Base-by-base conservation (phyloP, 2,797 vertebrate species). In the Rachycentron canadum region DNA sequence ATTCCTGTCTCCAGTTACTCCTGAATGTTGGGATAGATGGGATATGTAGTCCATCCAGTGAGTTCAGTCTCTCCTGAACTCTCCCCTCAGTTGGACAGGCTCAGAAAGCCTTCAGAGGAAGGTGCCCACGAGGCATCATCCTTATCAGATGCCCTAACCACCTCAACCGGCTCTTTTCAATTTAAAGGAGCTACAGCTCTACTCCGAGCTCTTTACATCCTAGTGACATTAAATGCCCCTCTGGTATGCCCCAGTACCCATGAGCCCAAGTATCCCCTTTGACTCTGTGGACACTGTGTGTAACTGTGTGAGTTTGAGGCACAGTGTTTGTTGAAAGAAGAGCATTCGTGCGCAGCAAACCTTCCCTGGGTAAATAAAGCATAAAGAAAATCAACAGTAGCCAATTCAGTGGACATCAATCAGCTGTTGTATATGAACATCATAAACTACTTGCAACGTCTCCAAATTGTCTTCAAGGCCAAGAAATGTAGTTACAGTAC, bases 401-500 rank as follows among this genome's bases (percentile, higher is more conserved):
- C 45, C 6, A 0, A 45, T 61, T 53, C 43, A 63, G 10, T 23
- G 3, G 69, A 52, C 45, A 86, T 88, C 65, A 74, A 62, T 84
- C 87, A 79, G 72, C 41, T 1, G 40, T 40, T 77, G 63, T 58
- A 23, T 49, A 69, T 69, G 75, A 81, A 75, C 86, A 80, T 52
- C 59, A 76, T 76, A 75, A 85, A 88, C 58, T 26, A 73, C 57
- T 26, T 14, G 1, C 26, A 77, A 56, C 65, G 53, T 53, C 75
- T 74, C 55, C 26, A 59, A 77, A 69, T 17, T 13, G 14, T 73
- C 76, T 53, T 59, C 78, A 86, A 87, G 87, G 85, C 67, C 78
- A n/a, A 73, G 60, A 69, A 43, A 56, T 64, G 86, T 72, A 77
- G 69, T 83, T 85, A 86, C 79, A 81, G 76, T 43, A 57, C 5